These are phyloP conservation scores for Bombus waltoni DNA, from an alignment of 1,140 invertebrate genomes.

Conservation along the genomic window DNA sequence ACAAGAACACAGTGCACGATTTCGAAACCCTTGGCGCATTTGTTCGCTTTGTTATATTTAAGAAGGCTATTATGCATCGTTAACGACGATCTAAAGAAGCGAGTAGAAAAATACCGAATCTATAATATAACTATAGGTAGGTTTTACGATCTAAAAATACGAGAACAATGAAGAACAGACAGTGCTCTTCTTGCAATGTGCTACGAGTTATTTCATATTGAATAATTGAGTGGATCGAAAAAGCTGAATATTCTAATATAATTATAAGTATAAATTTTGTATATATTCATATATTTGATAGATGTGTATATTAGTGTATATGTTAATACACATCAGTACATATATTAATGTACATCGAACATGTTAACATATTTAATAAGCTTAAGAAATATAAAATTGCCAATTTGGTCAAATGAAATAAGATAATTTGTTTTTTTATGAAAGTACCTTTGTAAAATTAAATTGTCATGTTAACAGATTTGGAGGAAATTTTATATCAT, in stretches of 20 bases:
- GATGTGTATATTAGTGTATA: too few relatives aligned
- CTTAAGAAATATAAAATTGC: background rate
- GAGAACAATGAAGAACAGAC: slow-evolving; percentile 8
- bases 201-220: background rate
- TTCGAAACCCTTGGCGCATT: slow-evolving; percentile 1
- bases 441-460: too few relatives aligned
- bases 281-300: too few relatives aligned
- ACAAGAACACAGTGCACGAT: background rate
- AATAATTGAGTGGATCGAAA: background rate
- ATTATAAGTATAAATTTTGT: background rate
- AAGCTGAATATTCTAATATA: background rate
- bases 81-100: slow-evolving; percentile 18
- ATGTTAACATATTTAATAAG: background rate
- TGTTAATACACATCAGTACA: too few relatives aligned
- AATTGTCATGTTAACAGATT: too few relatives aligned
- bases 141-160: slow-evolving; percentile 5
- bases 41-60: slow-evolving; percentile 9
- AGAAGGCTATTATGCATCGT: background rate
- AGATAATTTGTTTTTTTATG: background rate
- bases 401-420: too few relatives aligned
- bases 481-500: background rate
- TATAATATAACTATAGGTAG: background rate
- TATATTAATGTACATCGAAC: too few relatives aligned
- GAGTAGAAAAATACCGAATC: slow-evolving; percentile 46
- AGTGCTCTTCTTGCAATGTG: background rate